Base-by-base conservation (phyloP, 2,797 vertebrate genomes). In the Crenichthys baileyi region DNA sequence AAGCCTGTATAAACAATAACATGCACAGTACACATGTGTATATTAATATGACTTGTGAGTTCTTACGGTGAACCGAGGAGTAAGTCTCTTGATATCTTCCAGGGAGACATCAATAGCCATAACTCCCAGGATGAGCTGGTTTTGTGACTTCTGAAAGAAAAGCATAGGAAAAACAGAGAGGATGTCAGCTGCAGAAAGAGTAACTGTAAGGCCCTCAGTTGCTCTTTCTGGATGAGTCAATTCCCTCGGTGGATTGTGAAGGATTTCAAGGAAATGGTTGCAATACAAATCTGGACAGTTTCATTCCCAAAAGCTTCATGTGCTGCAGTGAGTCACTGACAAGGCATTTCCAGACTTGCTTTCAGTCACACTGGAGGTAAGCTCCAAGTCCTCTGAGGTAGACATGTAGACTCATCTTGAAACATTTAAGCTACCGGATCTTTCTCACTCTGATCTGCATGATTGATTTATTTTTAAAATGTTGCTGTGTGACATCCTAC, bases 41-140 rank as follows among this genome's bases (percentile, higher is more conserved):
- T 39, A 77, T 79, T 72, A 29, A 70, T 70, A 51, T 20, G 9
- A 61, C 39, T 41, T 68, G 41, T 63, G 70, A 31, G 24, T 7
- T 83, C 97, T 96, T 94, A 99, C 98, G 56, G 98, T 99, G 90
- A 98, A 99, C 53, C 96, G 96, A 5, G 98, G 98, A 0, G 98
- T 99, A 78, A 99, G 92, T 74, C 96, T 98, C 93, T 99, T 98
- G 90, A 99, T 98, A 80, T 99, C 98, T 70, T 98, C 97, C 86
- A 99, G 93, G 79, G 98, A 98, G 41, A 99, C 98, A 87, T 99
- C 98, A 3, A 99, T 95, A 1, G 97, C 98, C 98, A 99, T 98
- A 51, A 99, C 98, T 74, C 98, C 98, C 92, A 99, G 94, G 91
- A 99, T 99, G 86, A 98, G 93, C 90, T 98, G 98, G 90, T 97